Conservation (phyloP, 2,797 vertebrate genomes). For the Galago senegalensis region DNA sequence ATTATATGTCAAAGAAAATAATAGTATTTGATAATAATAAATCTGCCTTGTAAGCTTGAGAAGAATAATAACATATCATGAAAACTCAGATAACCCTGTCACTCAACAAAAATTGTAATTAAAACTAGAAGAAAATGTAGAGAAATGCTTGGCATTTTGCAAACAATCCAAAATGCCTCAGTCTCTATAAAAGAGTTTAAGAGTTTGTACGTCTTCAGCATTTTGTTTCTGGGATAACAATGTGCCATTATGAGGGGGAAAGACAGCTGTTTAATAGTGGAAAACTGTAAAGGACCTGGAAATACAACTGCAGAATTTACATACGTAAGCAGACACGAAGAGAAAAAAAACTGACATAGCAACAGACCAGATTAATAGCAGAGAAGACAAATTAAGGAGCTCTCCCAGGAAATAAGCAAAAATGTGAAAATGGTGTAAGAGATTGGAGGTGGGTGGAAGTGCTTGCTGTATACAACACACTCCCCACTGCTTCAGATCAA, state of each 20-base stretch:
- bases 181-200: background rate
- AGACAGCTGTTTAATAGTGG: background rate
- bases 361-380: background rate
- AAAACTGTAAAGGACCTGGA: background rate
- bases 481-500: background rate
- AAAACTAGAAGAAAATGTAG: slow-evolving; percentile 43
- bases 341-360: background rate
- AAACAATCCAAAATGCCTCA: slow-evolving; percentile 35
- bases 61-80: background rate
- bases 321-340: background rate
- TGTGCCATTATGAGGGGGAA: slow-evolving; percentile 1
- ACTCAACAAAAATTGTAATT: slow-evolving; percentile 26
- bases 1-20: background rate
- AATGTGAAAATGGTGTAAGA: background rate
- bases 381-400: background rate
- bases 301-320: background rate
- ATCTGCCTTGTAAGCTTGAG: background rate
- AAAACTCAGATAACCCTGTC: background rate
- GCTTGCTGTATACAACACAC: fast-evolving
- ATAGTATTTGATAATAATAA: background rate
- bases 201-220: slow-evolving; percentile 35
- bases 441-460: background rate
- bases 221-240: slow-evolving; percentile 59
- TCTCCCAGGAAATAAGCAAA: slow-evolving; percentile 15
- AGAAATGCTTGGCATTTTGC: slow-evolving; percentile 35